Percentiles rank a stretch among this genome's conserved stretches.
Conservation (phyloP, 2,888 invertebrate genomes). For the Chymomyza procnemis region DNA sequence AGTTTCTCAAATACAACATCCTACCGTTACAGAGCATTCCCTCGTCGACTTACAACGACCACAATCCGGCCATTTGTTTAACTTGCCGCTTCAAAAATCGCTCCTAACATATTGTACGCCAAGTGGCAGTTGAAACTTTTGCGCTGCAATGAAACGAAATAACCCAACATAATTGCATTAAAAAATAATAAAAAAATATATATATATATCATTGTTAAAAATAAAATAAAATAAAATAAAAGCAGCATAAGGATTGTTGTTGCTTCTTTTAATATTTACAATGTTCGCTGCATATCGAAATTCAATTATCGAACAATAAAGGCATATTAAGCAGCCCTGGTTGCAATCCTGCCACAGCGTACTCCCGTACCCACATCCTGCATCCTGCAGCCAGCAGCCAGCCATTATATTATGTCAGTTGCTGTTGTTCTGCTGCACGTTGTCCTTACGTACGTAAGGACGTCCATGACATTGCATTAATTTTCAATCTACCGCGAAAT, state of each 20-base stretch:
- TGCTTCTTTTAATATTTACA: background rate
- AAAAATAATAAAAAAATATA: conserved; percentile 4
- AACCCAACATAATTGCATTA: conserved; percentile 29
- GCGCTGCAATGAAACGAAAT: conserved; percentile 4
- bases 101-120: conserved; percentile 2
- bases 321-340: conserved; percentile 5
- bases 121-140: background rate
- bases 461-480: conserved; percentile 9
- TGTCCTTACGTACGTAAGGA: background rate
- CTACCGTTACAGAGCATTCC: too few species aligned
- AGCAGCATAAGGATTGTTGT: background rate
- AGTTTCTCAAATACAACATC: too few species aligned
- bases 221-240: background rate
- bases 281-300: conserved; percentile 26
- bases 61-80: background rate
- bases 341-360: background rate
- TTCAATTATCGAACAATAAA: conserved; percentile 37
- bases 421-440: background rate
- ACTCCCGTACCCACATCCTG: background rate
- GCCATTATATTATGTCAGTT: background rate
- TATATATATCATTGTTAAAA: background rate
- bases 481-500: conserved; percentile 2
- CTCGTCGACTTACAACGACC: too few species aligned
- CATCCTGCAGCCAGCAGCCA: background rate
- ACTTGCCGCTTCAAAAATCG: background rate